Percentiles rank a stretch among this genome's conserved stretches.
Evolutionary conservation across 2,113 vertebrate genomes (phyloP).

Genomic region (Embiotoca jacksoni): DNA sequence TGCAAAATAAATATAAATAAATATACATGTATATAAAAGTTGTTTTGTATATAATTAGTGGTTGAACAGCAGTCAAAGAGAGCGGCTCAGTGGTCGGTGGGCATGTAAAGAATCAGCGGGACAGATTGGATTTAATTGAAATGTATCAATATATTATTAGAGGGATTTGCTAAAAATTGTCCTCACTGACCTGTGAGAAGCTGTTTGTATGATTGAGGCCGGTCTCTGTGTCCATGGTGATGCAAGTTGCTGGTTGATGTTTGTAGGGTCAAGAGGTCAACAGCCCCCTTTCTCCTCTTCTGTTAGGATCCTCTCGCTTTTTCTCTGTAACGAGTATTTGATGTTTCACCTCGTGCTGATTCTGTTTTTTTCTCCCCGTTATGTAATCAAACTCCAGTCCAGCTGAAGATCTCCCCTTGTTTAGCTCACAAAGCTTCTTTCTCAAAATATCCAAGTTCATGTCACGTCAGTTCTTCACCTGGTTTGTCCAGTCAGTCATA

Average conservation of each 20-base stretch:
- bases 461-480: slow-evolving; percentile 29
- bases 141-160: background rate
- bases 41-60: no score
- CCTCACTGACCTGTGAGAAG: slow-evolving; percentile 63
- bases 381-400: slow-evolving; percentile 42
- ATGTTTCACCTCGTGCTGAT: background rate
- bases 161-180: background rate
- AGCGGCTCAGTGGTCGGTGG: no score
- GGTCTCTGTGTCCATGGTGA: slow-evolving; percentile 65
- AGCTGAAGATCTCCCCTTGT: slow-evolving; percentile 50
- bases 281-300: background rate
- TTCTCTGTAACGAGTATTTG: background rate
- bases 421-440: slow-evolving; percentile 22
- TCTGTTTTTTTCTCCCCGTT: background rate
- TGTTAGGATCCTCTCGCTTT: background rate
- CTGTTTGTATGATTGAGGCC: background rate
- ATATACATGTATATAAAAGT: no score
- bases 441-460: slow-evolving; percentile 6
- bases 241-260: slow-evolving; percentile 4
- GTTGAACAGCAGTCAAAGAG: no score
- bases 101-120: no score
- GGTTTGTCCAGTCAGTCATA: slow-evolving; percentile 4
- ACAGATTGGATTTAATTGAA: background rate
- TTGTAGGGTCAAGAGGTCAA: slow-evolving; percentile 53
- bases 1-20: background rate